These are phyloP conservation scores for Meandrusa payeni DNA, from an alignment of 2,888 invertebrate species.

Conservation along the genomic window DNA sequence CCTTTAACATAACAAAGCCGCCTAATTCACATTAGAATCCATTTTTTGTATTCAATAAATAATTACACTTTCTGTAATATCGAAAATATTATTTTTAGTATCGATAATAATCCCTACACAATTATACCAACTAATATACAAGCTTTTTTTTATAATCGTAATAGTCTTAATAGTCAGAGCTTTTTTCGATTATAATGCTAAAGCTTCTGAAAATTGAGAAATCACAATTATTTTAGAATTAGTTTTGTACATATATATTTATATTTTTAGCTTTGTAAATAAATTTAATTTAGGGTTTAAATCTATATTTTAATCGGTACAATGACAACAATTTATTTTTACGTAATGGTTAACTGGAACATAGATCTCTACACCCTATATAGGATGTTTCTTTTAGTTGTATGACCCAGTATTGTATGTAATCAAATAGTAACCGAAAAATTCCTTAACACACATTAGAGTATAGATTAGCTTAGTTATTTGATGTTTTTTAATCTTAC, in stretches of 20 bases:
- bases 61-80: too few species aligned
- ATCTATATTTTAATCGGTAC: background rate
- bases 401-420: too few species aligned
- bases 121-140: too few species aligned
- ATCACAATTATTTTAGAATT: constrained; percentile 32
- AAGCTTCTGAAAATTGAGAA: constrained; percentile 24
- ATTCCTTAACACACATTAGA: too few species aligned
- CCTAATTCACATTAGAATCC: too few species aligned
- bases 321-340: constrained; percentile 4
- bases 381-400: constrained; percentile 5
- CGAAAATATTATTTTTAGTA: too few species aligned
- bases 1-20: too few species aligned
- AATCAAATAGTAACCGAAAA: too few species aligned
- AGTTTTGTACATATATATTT: constrained; percentile 43
- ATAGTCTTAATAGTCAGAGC: constrained; percentile 1
- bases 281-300: constrained; percentile 28
- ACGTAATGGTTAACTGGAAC: constrained; percentile 13
- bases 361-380: constrained; percentile 20
- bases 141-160: too few species aligned
- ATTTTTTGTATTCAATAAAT: too few species aligned
- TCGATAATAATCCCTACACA: too few species aligned
- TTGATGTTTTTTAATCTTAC: constrained; percentile 14
- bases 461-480: constrained; percentile 10
- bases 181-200: background rate
- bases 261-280: constrained; percentile 35